Conservation (phyloP, 2,797 vertebrate genomes). For the Eurystomus glaucurus region DNA sequence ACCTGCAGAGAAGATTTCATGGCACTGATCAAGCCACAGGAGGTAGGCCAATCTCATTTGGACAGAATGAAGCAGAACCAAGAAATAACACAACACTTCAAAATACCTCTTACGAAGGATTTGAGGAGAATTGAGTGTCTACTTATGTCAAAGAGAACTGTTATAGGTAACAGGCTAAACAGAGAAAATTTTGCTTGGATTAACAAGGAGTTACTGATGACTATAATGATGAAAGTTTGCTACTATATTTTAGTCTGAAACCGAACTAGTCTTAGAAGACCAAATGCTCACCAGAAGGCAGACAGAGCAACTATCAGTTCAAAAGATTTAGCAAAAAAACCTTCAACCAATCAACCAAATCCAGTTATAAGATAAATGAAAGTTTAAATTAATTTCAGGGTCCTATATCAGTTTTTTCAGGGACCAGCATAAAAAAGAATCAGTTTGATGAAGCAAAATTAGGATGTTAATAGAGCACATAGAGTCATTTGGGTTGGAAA, state of each 20-base stretch:
- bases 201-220: not conserved
- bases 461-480: not conserved
- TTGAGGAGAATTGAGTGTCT: not conserved
- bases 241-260: not conserved
- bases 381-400: not conserved
- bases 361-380: not conserved
- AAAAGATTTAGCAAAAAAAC: not conserved
- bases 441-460: not conserved
- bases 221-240: not conserved
- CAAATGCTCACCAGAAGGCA: not conserved
- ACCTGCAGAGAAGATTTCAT: constrained; percentile 9
- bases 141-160: not conserved
- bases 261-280: not conserved
- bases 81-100: constrained; percentile 17
- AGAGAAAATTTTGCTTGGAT: not conserved
- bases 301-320: not conserved
- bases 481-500: not conserved
- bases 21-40: not conserved
- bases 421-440: not conserved
- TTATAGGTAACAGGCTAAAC: not conserved
- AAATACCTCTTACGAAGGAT: not conserved
- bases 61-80: constrained; percentile 5
- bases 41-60: not conserved
- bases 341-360: not conserved
- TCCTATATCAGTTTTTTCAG: not conserved